Evolutionary conservation across 2,888 invertebrate genomes (phyloP), one percentile per base, ranked within the genome.

Genomic region (Cephus nigrinus): DNA sequence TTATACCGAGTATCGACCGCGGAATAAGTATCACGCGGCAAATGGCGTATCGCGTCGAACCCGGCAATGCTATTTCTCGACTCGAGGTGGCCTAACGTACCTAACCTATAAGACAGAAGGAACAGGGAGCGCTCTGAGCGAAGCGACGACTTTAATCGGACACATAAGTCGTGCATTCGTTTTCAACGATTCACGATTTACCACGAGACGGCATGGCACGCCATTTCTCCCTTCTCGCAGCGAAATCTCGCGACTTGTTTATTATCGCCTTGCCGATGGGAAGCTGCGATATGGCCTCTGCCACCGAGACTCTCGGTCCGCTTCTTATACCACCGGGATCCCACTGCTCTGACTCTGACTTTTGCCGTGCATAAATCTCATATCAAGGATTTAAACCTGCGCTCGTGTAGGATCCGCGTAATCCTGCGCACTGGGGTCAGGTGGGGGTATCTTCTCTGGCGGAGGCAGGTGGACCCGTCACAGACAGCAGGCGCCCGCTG

Each of bases 211-310:
- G 15, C 40, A 15, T 40, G 30, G 69, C 69, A 31, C 69, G 69
- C 69, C 31, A 30, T 32, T 69, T 69, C 69, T 32, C 32, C 69
- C 69, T 69, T 69, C 69, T 32, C 32, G 32, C 69, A 30, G 69
- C 69, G 69, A 69, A 69, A 69, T 69, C 69, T 69, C 69, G 69
- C 69, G 32, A 31, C 69, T 69, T 69, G 69, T 69, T 69, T 69
- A 69, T 69, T 69, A 69, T 69, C 69, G 69, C 31, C 69, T 30
- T 32, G 69, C 31, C 69, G 69, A 69, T 69, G 69, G 32, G 69
- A 32, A 69, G 69, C 31, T 30, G 31, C 69, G 69, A 69, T 69
- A 69, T 30, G 31, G 30, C 69, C 40, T 40, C 40, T 40, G 69
- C 69, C 69, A 69, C 69, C 30, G 69, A 12, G 69, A 69, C 15